Percentiles rank a stretch among this genome's conserved stretches.
Conservation (phyloP, 2,797 vertebrate genomes). For the Diplodus puntazzo region DNA sequence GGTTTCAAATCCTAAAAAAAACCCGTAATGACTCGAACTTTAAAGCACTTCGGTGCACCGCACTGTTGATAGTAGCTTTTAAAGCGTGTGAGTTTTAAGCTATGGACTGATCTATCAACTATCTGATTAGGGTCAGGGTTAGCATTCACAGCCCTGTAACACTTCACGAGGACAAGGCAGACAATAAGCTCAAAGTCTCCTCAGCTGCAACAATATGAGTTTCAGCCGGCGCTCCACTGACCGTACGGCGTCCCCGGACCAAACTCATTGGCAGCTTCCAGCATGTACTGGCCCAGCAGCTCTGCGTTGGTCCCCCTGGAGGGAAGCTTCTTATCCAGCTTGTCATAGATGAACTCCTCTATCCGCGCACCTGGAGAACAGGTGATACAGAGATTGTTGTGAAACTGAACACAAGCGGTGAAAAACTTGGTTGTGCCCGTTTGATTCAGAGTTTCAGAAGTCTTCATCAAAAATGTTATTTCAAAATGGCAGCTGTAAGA, state of each 20-base stretch:
- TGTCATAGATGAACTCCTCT: slow-evolving; percentile 98
- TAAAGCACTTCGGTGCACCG: not conserved
- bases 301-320: slow-evolving; percentile 92
- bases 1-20: not conserved
- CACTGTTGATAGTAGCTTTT: not conserved
- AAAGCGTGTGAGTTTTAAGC: not conserved
- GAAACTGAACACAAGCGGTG: not conserved
- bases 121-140: no score
- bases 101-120: not conserved
- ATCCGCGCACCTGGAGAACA: slow-evolving; percentile 89
- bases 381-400: not conserved
- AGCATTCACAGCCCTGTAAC: not conserved
- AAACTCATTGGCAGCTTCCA: slow-evolving; percentile 93
- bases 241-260: slow-evolving; percentile 92
- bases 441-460: not conserved
- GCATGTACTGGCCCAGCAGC: slow-evolving; percentile 96
- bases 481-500: not conserved
- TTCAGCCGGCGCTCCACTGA: slow-evolving; percentile 74
- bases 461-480: not conserved
- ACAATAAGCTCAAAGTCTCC: not conserved
- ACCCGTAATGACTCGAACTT: not conserved
- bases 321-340: slow-evolving; percentile 95
- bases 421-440: not conserved
- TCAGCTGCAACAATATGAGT: not conserved
- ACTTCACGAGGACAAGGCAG: not conserved